Conservation (phyloP, 2,797 vertebrate genomes). For the Sebastes oblongus region DNA sequence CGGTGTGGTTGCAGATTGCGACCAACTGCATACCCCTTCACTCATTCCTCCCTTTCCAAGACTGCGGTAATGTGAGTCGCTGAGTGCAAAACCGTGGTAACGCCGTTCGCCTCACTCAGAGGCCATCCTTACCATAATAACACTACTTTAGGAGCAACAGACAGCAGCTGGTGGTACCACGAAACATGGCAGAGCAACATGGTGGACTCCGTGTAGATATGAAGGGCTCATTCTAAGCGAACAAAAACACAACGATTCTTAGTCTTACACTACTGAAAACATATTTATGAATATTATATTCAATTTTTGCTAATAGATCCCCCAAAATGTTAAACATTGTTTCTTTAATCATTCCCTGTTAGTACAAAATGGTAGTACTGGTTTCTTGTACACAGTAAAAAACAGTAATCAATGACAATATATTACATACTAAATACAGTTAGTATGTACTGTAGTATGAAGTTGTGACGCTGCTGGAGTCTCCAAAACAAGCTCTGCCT, state of each 20-base stretch:
- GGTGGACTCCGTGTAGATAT: no score
- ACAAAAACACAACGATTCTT: not conserved
- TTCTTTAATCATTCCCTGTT: not conserved
- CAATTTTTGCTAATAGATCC: not conserved
- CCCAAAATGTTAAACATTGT: not conserved
- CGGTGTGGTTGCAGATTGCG: not conserved
- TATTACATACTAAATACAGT: not conserved
- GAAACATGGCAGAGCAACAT: no score
- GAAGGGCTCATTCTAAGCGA: no score
- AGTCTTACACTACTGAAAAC: no score
- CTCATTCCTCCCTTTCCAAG: not conserved
- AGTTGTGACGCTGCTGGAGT: not conserved
- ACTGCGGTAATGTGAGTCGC: not conserved
- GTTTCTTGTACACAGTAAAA: not conserved
- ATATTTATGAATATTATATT: no score
- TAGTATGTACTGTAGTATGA: not conserved
- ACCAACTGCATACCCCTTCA: not conserved
- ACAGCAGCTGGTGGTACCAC: no score
- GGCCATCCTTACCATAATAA: not conserved
- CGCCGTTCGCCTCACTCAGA: fast-evolving
- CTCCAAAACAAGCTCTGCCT: not conserved
- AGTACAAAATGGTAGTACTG: not conserved
- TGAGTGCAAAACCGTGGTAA: not conserved
- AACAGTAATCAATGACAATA: not conserved
- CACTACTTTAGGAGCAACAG: not conserved